Conservation (phyloP, 2,888 invertebrate species). For the Oasisia sp. region DNA sequence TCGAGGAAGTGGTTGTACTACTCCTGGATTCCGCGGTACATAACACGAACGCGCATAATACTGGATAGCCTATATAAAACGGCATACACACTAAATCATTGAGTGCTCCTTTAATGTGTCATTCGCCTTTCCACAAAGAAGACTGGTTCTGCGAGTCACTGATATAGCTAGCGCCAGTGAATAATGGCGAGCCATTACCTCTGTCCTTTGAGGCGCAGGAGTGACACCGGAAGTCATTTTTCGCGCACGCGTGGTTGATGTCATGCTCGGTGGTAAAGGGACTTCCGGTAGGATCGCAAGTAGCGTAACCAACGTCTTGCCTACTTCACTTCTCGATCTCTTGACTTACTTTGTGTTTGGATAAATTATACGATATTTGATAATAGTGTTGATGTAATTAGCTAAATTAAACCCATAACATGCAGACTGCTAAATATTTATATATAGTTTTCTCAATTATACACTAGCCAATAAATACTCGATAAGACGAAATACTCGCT, state of each 20-base stretch:
- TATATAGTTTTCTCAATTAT: too few relatives aligned
- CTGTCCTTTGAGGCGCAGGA: background rate
- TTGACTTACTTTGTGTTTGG: background rate
- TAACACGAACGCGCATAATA: too few relatives aligned
- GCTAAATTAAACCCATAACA: too few relatives aligned
- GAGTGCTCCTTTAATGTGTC: background rate
- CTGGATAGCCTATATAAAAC: too few relatives aligned
- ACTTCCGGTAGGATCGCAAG: background rate
- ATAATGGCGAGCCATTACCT: background rate
- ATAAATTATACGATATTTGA: background rate
- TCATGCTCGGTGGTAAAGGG: background rate
- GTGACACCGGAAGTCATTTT: background rate
- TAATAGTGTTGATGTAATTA: background rate
- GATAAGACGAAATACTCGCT: too few relatives aligned
- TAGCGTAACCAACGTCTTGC: background rate
- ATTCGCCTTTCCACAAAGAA: background rate
- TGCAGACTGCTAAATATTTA: too few relatives aligned
- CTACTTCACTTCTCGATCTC: background rate
- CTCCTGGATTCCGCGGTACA: too few relatives aligned
- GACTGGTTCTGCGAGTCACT: background rate
- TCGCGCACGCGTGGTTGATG: background rate
- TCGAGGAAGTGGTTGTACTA: too few relatives aligned
- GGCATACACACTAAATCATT: too few relatives aligned
- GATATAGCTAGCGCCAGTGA: background rate
- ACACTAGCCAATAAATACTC: too few relatives aligned